These are phyloP conservation scores for Mesorhabditis belari DNA, from an alignment of 2,888 invertebrate genomes.

Conservation along the genomic window DNA sequence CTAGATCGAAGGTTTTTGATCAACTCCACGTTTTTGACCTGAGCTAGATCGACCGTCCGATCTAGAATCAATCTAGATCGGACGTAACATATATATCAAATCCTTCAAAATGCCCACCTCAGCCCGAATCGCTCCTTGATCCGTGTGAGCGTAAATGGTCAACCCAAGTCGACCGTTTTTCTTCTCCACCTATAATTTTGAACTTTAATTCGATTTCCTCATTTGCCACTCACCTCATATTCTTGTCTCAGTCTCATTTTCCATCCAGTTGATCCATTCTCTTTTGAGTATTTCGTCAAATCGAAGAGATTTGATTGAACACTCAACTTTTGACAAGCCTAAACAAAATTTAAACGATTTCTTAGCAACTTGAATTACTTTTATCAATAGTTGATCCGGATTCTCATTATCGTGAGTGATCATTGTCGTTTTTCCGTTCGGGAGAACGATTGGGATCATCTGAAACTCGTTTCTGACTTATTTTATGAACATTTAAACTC, in stretches of 20 bases:
- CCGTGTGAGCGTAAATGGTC: constrained; percentile 33
- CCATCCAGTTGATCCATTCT: constrained; percentile 9
- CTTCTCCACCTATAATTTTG: no score
- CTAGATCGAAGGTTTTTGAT: no score
- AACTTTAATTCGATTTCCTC: no score
- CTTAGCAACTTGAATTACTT: not conserved
- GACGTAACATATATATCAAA: not conserved
- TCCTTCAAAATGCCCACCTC: constrained; percentile 14
- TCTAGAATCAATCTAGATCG: not conserved
- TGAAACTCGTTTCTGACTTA: no score
- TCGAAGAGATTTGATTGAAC: constrained; percentile 8
- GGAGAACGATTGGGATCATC: constrained; percentile 8
- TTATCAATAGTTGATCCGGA: not conserved
- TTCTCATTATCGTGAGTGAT: constrained; percentile 1
- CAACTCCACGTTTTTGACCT: no score
- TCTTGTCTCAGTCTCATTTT: constrained; percentile 20
- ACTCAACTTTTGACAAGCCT: constrained; percentile 5
- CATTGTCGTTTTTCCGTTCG: constrained; percentile 9
- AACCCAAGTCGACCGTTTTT: constrained; percentile 24
- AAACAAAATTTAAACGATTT: not conserved
- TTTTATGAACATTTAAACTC: no score
- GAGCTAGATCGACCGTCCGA: no score
- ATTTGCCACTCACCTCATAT: no score
- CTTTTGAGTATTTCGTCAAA: not conserved
- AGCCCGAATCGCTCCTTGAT: constrained; percentile 22